Evolutionary conservation across 2,797 vertebrate genomes (phyloP).

Genomic region (Calcarius lapponicus): DNA sequence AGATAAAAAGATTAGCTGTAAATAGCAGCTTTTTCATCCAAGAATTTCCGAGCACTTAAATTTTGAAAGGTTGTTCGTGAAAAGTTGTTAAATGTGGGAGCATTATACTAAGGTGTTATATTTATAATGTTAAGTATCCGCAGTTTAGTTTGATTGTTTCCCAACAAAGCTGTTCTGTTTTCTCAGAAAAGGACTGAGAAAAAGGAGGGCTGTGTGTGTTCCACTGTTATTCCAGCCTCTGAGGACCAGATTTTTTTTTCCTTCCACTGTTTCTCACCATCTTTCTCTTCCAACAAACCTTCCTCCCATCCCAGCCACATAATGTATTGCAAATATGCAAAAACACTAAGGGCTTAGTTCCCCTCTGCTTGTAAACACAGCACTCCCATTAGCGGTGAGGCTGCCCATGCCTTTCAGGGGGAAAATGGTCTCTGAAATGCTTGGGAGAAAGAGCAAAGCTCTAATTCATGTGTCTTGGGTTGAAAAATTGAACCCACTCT

Average conservation of each 20-base stretch:
- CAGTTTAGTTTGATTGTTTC: slow-evolving; percentile 5
- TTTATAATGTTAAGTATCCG: slow-evolving; percentile 2
- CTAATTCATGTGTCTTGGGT: slow-evolving; percentile 48
- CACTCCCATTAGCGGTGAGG: slow-evolving; percentile 34
- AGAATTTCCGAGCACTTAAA: slow-evolving; percentile 36
- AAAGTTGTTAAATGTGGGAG: slow-evolving; percentile 44
- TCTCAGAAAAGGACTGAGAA: not conserved
- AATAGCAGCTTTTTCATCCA: slow-evolving; percentile 42
- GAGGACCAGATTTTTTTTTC: not conserved
- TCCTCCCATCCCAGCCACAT: not conserved
- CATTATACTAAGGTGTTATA: not conserved
- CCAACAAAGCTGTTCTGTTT: not conserved
- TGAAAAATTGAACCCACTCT: slow-evolving; percentile 53
- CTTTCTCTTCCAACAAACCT: not conserved
- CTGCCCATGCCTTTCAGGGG: slow-evolving; percentile 25
- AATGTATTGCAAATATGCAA: slow-evolving; percentile 29
- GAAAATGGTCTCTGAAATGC: slow-evolving; percentile 57
- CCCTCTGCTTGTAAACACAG: slow-evolving; percentile 52
- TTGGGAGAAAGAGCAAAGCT: slow-evolving; percentile 46
- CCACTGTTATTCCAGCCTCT: not conserved
- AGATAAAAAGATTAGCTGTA: slow-evolving; percentile 54
- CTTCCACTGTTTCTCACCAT: not conserved
- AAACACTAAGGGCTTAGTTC: slow-evolving; percentile 58
- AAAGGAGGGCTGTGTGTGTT: not conserved
- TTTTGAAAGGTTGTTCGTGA: slow-evolving; percentile 18